Evolutionary conservation across 92 coral and sea anemone genomes (phyloP).

Genomic region (Muricea muricata): DNA sequence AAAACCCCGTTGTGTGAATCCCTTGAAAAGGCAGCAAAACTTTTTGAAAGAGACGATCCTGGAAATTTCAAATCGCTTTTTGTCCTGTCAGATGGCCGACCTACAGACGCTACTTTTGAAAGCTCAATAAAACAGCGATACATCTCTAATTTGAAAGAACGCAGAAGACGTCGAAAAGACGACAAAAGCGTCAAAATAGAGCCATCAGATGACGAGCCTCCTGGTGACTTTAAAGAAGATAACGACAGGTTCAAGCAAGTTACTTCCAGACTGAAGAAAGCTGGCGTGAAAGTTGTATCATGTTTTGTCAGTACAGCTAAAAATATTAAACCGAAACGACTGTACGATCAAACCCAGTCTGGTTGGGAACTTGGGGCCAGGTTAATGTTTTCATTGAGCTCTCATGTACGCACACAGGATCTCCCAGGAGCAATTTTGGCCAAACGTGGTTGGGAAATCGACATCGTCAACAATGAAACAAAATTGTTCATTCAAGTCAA

Average conservation of each 20-base stretch:
- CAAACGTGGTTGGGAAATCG: constrained; percentile 22
- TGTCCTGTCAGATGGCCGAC: constrained; percentile 22
- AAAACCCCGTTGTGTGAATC: constrained; percentile 8
- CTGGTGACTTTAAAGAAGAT: neutral
- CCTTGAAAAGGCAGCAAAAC: neutral
- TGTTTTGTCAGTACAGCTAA: constrained; percentile 52
- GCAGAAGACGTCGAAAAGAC: no score
- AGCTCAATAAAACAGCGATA: no score
- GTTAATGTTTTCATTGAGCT: constrained; percentile 55
- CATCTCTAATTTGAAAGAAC: no score
- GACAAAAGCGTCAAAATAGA: no score
- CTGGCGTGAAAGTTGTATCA: constrained; percentile 55
- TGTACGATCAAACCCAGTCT: neutral
- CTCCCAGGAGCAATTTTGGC: constrained; percentile 24
- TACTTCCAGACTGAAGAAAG: neutral
- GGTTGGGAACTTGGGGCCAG: constrained; percentile 1
- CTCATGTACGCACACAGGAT: constrained; percentile 3
- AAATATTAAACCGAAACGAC: neutral
- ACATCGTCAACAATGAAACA: constrained; percentile 19
- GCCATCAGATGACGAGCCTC: constrained; percentile 27
- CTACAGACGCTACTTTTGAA: no score
- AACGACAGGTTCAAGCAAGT: neutral
- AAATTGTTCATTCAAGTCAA: constrained; percentile 25
- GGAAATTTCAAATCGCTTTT: constrained; percentile 12
- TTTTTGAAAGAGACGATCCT: neutral